Conservation (phyloP, 1,140 invertebrate species). For the Sarcophaga bullata region DNA sequence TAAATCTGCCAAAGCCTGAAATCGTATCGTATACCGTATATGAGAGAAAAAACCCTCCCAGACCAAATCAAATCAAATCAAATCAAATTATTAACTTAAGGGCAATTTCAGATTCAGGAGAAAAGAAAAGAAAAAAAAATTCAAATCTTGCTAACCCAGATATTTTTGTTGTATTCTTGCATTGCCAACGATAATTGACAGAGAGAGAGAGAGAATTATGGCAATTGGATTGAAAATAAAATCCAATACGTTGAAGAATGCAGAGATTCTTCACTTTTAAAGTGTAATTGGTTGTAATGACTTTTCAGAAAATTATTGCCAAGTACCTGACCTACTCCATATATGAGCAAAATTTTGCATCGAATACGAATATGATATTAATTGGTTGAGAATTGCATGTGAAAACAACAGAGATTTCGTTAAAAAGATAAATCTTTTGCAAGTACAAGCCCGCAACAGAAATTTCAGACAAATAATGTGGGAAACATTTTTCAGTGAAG, state of each 20-base stretch:
- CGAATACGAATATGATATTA: too few species aligned
- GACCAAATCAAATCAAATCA: background rate
- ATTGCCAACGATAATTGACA: background rate
- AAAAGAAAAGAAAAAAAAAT: background rate
- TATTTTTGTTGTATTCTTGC: background rate
- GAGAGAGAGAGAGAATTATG: background rate
- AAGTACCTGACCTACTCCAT: slow-evolving; percentile 4
- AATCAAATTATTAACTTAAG: background rate
- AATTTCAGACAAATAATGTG: too few species aligned
- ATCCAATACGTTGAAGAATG: too few species aligned
- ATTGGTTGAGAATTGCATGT: too few species aligned
- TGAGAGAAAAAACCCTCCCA: too few species aligned
- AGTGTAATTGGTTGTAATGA: background rate
- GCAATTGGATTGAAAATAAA: background rate
- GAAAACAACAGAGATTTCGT: too few species aligned
- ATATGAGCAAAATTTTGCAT: background rate
- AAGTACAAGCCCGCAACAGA: too few species aligned
- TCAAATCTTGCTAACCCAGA: slow-evolving; percentile 5
- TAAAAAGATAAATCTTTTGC: too few species aligned
- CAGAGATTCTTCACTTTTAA: background rate
- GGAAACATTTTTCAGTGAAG: too few species aligned
- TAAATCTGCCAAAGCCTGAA: background rate
- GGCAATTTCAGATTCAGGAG: background rate
- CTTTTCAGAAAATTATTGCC: background rate
- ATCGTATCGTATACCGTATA: too few species aligned